Evolutionary conservation across 2,888 invertebrate genomes (phyloP).

Genomic region (Chaetogeoica ovagalla): DNA sequence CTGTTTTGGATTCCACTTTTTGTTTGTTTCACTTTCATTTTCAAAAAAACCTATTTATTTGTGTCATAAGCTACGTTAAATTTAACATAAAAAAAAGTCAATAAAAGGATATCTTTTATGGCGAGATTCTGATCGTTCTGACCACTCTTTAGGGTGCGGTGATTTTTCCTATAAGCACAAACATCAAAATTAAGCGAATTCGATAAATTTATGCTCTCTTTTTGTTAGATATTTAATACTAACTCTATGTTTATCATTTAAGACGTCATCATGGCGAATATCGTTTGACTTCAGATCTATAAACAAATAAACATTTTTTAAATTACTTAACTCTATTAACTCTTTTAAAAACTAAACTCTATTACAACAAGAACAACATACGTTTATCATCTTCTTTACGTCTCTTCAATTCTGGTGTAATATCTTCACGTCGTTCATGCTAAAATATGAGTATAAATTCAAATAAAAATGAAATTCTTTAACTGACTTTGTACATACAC

Average conservation of each 20-base stretch:
- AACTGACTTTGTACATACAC: slow-evolving; percentile 64
- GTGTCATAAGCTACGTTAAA: too few species aligned
- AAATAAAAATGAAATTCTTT: slow-evolving; percentile 10
- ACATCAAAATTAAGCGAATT: slow-evolving; percentile 37
- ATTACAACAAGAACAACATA: slow-evolving; percentile 58
- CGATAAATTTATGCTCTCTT: neutral
- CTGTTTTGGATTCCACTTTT: too few species aligned
- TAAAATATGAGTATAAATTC: slow-evolving; percentile 62
- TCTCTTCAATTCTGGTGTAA: slow-evolving; percentile 71
- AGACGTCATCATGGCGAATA: slow-evolving; percentile 37
- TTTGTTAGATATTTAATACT: slow-evolving; percentile 31
- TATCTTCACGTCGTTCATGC: slow-evolving; percentile 71
- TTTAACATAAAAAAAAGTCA: neutral
- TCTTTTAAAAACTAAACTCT: neutral
- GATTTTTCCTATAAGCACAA: slow-evolving; percentile 73
- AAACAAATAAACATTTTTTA: slow-evolving; percentile 4
- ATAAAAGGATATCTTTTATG: slow-evolving; percentile 82
- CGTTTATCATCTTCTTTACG: slow-evolving; percentile 80
- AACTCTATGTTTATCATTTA: slow-evolving; percentile 56
- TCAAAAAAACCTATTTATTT: too few species aligned
- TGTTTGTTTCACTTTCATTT: too few species aligned
- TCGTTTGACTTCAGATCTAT: slow-evolving; percentile 33
- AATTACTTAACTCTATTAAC: neutral
- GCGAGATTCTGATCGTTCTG: slow-evolving; percentile 70
- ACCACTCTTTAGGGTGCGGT: slow-evolving; percentile 71